Conservation (phyloP, 2,797 vertebrate species). For the Limosa lapponica region DNA sequence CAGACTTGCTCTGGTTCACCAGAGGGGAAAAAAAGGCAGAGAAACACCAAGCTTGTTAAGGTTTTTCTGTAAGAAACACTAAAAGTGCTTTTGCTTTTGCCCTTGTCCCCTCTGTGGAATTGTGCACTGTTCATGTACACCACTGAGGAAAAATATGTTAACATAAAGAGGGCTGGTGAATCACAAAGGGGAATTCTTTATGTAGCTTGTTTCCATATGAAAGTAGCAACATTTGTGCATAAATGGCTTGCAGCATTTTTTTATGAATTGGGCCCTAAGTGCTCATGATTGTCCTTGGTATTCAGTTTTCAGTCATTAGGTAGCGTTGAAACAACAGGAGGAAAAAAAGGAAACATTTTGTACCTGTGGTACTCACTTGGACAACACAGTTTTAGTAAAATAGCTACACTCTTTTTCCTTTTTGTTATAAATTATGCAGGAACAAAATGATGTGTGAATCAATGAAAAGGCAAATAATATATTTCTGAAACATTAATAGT, state of each 20-base stretch:
- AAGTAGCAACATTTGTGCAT: constrained; percentile 81
- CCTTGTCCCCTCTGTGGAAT: constrained; percentile 56
- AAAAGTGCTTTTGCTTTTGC: constrained; percentile 60
- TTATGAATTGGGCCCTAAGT: constrained; percentile 82
- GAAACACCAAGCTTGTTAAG: constrained; percentile 24
- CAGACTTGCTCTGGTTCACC: background rate
- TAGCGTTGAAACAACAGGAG: constrained; percentile 83
- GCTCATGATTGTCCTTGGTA: constrained; percentile 81
- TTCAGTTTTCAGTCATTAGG: constrained; percentile 83
- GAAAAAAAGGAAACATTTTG: constrained; percentile 80
- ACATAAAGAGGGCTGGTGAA: constrained; percentile 78
- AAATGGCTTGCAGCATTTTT: constrained; percentile 76
- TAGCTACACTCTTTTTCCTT: constrained; percentile 76
- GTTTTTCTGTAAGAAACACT: constrained; percentile 61
- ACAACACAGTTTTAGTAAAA: constrained; percentile 79
- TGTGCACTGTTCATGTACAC: constrained; percentile 72
- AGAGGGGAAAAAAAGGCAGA: background rate
- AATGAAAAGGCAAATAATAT: constrained; percentile 80
- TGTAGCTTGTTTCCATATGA: constrained; percentile 83
- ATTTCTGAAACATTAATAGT: constrained; percentile 80
- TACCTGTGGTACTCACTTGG: constrained; percentile 80
- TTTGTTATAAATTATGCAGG: constrained; percentile 76
- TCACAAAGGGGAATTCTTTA: constrained; percentile 80
- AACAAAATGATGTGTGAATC: constrained; percentile 76
- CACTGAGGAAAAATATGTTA: constrained; percentile 78